phyloP scores from a whole-genome alignment of 2,888 invertebrate genomes.

The Augochlorella aurata region DNA sequence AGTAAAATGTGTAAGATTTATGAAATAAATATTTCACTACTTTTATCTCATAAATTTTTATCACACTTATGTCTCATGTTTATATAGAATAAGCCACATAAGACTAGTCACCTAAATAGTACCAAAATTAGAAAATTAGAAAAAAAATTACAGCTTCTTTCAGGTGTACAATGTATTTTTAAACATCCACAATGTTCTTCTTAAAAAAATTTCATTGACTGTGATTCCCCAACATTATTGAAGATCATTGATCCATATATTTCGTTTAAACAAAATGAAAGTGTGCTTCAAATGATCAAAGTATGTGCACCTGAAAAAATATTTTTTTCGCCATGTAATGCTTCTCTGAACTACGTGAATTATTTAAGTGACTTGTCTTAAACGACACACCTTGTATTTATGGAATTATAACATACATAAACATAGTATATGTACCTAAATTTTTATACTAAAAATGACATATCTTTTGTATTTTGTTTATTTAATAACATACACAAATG shows the following conservation, averaged over 20 bases:
- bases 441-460: slow-evolving; percentile 11
- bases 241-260: background rate
- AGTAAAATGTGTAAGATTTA: background rate
- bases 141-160: background rate
- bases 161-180: background rate
- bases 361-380: background rate
- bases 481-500: slow-evolving; percentile 15
- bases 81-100: background rate
- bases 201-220: background rate
- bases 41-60: background rate
- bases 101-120: background rate
- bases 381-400: background rate
- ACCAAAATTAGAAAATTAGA: background rate
- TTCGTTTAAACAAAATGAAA: background rate
- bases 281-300: background rate
- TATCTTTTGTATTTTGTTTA: slow-evolving; percentile 8
- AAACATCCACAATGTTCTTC: background rate
- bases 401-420: background rate
- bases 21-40: no score
- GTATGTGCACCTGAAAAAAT: background rate
- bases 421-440: background rate
- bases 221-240: background rate
- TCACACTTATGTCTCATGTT: background rate
- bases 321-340: background rate
- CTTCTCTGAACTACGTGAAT: background rate